These are phyloP conservation scores for Sitodiplosis mosellana DNA, from an alignment of 1,140 invertebrate species.

Conservation along the genomic window DNA sequence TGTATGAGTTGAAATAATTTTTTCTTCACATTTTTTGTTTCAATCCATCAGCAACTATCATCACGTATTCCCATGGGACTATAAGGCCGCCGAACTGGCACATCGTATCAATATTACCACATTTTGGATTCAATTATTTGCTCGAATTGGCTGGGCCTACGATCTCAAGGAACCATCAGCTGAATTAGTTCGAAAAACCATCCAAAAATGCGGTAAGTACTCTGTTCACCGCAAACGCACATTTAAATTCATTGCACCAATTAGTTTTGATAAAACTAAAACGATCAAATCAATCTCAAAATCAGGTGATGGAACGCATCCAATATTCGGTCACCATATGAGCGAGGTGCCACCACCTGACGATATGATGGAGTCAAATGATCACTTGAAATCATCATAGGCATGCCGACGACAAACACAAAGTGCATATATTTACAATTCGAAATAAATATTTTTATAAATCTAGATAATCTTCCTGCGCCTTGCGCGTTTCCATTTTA, in stretches of 20 bases:
- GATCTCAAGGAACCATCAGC: conserved; percentile 46
- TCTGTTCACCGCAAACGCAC: background rate
- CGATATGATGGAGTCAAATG: background rate
- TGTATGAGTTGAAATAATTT: no score
- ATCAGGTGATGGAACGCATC: conserved; percentile 38
- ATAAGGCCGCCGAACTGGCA: conserved; percentile 44
- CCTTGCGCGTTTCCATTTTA: no score
- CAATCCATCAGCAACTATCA: no score
- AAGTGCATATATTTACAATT: no score
- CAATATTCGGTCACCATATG: conserved; percentile 9
- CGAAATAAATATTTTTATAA: no score
- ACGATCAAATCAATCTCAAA: no score
- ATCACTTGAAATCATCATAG: no score
- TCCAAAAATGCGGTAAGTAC: conserved; percentile 28
- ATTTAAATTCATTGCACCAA: no score
- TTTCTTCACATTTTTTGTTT: no score
- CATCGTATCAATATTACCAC: conserved; percentile 26
- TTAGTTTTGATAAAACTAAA: no score
- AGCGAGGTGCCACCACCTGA: conserved; percentile 2
- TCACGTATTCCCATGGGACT: conserved; percentile 70
- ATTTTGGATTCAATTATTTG: conserved; percentile 51
- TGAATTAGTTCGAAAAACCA: conserved; percentile 30
- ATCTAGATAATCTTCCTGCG: no score
- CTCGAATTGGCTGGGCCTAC: conserved; percentile 54
- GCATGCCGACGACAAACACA: no score